Evolutionary conservation across 2,797 vertebrate species (phyloP), one percentile per base, ranked within the genome.

Genomic region (Esox masquinongy): DNA sequence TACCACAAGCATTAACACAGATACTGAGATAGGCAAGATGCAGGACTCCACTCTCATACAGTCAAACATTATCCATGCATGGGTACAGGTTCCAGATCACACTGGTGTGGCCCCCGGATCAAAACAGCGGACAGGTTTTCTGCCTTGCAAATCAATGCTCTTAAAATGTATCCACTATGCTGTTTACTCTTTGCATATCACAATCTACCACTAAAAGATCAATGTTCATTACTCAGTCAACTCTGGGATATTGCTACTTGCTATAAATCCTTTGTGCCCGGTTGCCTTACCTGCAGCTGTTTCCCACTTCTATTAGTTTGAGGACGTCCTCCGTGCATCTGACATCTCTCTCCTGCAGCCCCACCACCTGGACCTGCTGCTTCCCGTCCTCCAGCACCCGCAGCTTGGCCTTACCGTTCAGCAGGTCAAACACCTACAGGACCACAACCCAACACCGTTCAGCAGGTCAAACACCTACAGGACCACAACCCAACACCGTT

Each of bases 311-410:
- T 82, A 98, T 99, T 82, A 99, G 96, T 81, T 97, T 98, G 77
- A 99, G 91, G 36, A 99, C 98, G 61, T 99, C 98, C 89, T 99
- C 98, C 70, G 97, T 98, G 89, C 97, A 98, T 84, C 94, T 96
- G 75, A 99, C 98, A 73, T 98, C 97, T 19, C 94, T 94, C 72
- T 99, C 98, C 84, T 98, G 97, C 74, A 99, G 94, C 24, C 97
- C 98, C 26, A 99, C 96, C 66, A 99, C 97, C 80, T 99, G 98
- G 76, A 99, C 97, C 83, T 99, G 98, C 90, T 99, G 97, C 84
- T 98, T 98, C 36, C 97, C 96, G 51, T 99, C 97, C 90, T 99
- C 98, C 83, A 99, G 88, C 15, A 99, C 98, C 90, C 97, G 94
- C 87, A 99, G 89, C 86, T 98, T 99, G 77, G 96, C 91, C 91